Evolutionary conservation across 1,140 invertebrate genomes (phyloP), one percentile per base, ranked within the genome.

Genomic region (Habropoda laboriosa): DNA sequence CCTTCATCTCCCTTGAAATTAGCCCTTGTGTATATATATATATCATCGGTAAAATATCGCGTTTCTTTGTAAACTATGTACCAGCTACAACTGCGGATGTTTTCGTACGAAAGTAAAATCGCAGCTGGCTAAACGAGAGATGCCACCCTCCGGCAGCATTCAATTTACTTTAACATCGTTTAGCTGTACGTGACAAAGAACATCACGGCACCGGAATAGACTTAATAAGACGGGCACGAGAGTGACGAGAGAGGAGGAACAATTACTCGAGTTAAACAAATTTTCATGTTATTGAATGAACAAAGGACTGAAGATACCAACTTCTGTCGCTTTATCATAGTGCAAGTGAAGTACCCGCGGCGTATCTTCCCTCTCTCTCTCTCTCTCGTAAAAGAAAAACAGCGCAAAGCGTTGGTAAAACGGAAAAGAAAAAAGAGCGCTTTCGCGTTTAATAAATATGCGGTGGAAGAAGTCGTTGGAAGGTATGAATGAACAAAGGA

Each of bases 241-340:
- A 21, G n/a, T 45, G 40, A 77, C 45, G 53, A 27, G 16, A 30
- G 64, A 30, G 24, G 74, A 77, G 40, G 40, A 70, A 58, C 74
- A 77, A 77, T 77, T 77, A 77, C 51, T 70, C 74, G 64, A 77
- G 63, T 77, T 70, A 70, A 77, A 70, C 40, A 77, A 77, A 77
- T 77, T 70, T 70, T 58, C 53, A 35, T 70, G 24, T 35, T n/a
- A 57, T 58, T 70, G 64, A 45, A 21, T 6, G 74, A 58, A 77
- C 74, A 77, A 72, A 63, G 76, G 55, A 58, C 53, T 32, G 64
- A 57, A 42, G 51, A 63, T 61, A 53, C 45, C 47, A 21, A 21
- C 47, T 51, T 61, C 30, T 12, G 35, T 53, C 35, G 57, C 45
- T 79, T 72, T 72, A 70, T 77, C 53, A 77, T 47, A 70, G 70